These are phyloP conservation scores for Drosophila bocki DNA, from an alignment of 1,140 invertebrate species.

Conservation along the genomic window DNA sequence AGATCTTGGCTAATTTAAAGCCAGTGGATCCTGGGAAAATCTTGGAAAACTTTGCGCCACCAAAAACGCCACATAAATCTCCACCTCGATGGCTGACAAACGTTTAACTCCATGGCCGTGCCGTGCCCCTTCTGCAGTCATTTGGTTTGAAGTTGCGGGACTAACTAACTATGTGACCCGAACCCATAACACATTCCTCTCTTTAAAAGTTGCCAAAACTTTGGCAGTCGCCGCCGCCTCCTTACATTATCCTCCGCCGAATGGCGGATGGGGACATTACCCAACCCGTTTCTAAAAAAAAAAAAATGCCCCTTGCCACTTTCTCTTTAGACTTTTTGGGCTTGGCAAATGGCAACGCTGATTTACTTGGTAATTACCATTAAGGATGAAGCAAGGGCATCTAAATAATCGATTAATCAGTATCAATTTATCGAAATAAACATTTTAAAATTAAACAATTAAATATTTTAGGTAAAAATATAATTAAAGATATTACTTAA, in stretches of 20 bases:
- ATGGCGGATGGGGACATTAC: not conserved
- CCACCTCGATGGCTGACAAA: conserved; percentile 44
- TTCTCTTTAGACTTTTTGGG: conserved; percentile 64
- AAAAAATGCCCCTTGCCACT: not conserved
- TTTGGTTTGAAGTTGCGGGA: conserved; percentile 54
- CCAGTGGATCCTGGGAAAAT: conserved; percentile 6
- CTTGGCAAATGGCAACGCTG: conserved; percentile 81
- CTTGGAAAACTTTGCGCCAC: conserved; percentile 21
- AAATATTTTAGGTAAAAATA: too few relatives aligned
- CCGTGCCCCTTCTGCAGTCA: conserved; percentile 37
- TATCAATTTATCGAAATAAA: too few relatives aligned
- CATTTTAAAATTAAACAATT: too few relatives aligned
- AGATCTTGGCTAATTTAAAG: conserved; percentile 32
- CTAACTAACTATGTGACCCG: conserved; percentile 79
- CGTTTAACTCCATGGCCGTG: conserved; percentile 40
- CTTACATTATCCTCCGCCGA: conserved; percentile 19
- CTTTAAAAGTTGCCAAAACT: conserved; percentile 76
- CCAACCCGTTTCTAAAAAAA: not conserved
- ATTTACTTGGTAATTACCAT: conserved; percentile 80
- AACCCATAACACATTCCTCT: conserved; percentile 82
- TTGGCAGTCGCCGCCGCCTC: conserved; percentile 47
- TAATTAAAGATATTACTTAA: too few relatives aligned
- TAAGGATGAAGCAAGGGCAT: conserved; percentile 7
- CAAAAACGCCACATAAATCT: conserved; percentile 33
- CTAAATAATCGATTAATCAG: not conserved